Conservation (phyloP, 2,797 vertebrate genomes). For the Emydoidea blandingii region DNA sequence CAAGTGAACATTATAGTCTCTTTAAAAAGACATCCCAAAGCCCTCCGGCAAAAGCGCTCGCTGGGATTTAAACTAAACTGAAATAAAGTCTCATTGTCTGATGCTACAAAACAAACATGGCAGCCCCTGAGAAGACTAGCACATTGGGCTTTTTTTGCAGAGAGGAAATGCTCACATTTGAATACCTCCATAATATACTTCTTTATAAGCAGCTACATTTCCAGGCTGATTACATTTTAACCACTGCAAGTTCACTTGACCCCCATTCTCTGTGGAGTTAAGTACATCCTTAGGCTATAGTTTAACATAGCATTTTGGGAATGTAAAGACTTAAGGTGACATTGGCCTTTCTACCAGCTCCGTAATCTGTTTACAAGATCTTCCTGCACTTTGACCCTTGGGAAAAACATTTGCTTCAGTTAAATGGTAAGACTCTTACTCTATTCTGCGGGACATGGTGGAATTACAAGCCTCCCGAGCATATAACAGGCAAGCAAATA, state of each 20-base stretch:
- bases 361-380: constrained; percentile 72
- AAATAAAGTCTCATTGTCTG: constrained; percentile 43
- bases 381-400: constrained; percentile 54
- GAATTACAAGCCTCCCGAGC: not conserved
- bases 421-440: constrained; percentile 53
- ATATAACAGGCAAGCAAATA: not conserved
- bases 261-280: constrained; percentile 64
- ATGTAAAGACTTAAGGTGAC: constrained; percentile 69
- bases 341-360: constrained; percentile 69
- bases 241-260: constrained; percentile 76
- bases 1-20: not conserved
- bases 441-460: constrained; percentile 30
- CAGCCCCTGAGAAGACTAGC: constrained; percentile 50
- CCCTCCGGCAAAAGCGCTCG: constrained; percentile 14
- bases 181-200: constrained; percentile 42
- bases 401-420: constrained; percentile 72
- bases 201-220: constrained; percentile 63
- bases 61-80: constrained; percentile 44
- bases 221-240: constrained; percentile 66
- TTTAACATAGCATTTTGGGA: constrained; percentile 70
- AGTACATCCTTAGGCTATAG: constrained; percentile 74
- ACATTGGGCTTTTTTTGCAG: constrained; percentile 53
- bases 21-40: not conserved
- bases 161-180: constrained; percentile 55
- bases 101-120: constrained; percentile 46